Percentiles rank a stretch among this genome's conserved stretches.
phyloP scores from a whole-genome alignment of 2,888 invertebrate species.

The Drosophila nigritarsus region DNA sequence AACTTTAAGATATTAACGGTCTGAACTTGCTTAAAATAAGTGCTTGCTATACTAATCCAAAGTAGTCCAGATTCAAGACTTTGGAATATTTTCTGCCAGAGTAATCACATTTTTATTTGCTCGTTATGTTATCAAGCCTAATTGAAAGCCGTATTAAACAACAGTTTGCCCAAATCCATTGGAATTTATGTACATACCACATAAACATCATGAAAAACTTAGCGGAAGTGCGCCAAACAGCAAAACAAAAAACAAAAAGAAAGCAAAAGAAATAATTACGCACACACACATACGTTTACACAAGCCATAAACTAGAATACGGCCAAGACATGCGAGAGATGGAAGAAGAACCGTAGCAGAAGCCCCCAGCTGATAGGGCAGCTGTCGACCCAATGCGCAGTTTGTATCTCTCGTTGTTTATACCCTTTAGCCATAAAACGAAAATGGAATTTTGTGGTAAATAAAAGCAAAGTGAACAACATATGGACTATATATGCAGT shows the following conservation, averaged over 20 bases:
- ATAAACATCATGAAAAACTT: conserved; percentile 46
- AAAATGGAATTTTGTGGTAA: neutral
- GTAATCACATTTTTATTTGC: conserved; percentile 23
- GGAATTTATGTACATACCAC: conserved; percentile 59
- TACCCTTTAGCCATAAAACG: conserved; percentile 10
- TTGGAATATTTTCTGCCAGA: neutral
- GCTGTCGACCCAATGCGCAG: conserved; percentile 35
- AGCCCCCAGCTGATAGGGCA: conserved; percentile 44
- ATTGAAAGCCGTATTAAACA: conserved; percentile 71
- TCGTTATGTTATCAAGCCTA: conserved; percentile 40
- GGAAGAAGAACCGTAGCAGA: neutral
- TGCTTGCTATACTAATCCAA: neutral
- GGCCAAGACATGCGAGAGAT: conserved; percentile 28
- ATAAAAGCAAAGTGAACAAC: neutral
- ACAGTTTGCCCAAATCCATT: conserved; percentile 68
- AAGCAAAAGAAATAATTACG: conserved; percentile 45
- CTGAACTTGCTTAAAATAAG: neutral
- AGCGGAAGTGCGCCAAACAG: conserved; percentile 39
- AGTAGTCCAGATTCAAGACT: too few relatives aligned
- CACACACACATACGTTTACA: conserved; percentile 8
- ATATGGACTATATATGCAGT: neutral
- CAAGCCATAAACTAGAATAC: conserved; percentile 51
- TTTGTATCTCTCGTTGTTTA: conserved; percentile 31
- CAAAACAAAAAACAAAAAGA: conserved; percentile 17
- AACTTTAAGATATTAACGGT: neutral